A percentile compares a stretch with the other conserved stretches of the same genome.
These are phyloP conservation scores for Antheraea pernyi DNA, from an alignment of 1,140 invertebrate genomes.

Conservation along the genomic window DNA sequence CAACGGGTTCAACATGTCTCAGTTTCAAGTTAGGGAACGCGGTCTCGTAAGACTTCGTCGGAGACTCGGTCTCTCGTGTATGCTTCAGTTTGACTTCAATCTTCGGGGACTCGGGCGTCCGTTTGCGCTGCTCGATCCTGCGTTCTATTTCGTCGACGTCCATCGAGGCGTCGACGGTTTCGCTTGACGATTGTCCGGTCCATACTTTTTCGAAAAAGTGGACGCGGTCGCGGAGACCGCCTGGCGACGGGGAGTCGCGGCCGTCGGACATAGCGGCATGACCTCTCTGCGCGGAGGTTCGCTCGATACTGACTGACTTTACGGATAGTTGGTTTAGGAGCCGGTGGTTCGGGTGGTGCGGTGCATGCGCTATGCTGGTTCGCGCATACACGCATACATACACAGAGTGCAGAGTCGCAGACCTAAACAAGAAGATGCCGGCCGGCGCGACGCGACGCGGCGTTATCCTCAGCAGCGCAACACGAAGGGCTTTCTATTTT, in stretches of 20 bases:
- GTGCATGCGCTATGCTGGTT: slow-evolving; percentile 33
- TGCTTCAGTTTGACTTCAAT: slow-evolving; percentile 81
- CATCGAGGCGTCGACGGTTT: slow-evolving; percentile 66
- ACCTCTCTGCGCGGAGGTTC: slow-evolving; percentile 63
- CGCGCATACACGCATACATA: slow-evolving; percentile 36
- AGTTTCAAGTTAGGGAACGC: slow-evolving; percentile 57
- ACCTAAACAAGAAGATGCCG: background rate
- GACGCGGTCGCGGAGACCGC: slow-evolving; percentile 84
- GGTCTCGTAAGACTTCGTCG: slow-evolving; percentile 58
- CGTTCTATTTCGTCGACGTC: slow-evolving; percentile 82
- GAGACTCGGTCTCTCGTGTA: slow-evolving; percentile 74
- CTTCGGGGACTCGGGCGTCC: slow-evolving; percentile 73
- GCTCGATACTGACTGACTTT: slow-evolving; percentile 70
- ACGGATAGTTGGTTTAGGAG: slow-evolving; percentile 23
- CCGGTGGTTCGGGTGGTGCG: slow-evolving; percentile 33
- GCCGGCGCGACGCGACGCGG: slow-evolving; percentile 22
- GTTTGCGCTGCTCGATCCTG: slow-evolving; percentile 80
- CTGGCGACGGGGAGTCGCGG: slow-evolving; percentile 75
- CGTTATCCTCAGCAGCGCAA: slow-evolving; percentile 46
- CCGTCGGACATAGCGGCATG: slow-evolving; percentile 73
- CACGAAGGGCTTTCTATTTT: background rate
- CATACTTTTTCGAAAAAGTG: slow-evolving; percentile 89
- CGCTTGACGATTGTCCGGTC: slow-evolving; percentile 76
- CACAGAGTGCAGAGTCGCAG: background rate
- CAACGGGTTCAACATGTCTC: slow-evolving; percentile 60